These are phyloP conservation scores for Teleogryllus oceanicus DNA, from an alignment of 2,888 invertebrate genomes.

Conservation along the genomic window DNA sequence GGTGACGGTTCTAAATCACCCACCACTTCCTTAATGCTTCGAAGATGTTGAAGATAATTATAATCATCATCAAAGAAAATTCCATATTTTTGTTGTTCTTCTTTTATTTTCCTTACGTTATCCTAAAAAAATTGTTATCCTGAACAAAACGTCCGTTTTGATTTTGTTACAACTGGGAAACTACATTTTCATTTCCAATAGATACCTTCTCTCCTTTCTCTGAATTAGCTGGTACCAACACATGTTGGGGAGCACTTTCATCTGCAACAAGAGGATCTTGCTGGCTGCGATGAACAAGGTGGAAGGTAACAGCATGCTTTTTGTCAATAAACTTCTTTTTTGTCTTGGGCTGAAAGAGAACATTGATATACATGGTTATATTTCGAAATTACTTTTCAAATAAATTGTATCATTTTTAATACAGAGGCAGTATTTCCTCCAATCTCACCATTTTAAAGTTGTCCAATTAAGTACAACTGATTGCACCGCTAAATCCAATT, in stretches of 20 bases:
- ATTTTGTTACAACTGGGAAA: not conserved
- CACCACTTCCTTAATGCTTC: slow-evolving; percentile 49
- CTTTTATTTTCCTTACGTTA: slow-evolving; percentile 55
- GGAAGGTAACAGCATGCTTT: slow-evolving; percentile 86
- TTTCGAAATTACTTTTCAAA: too few relatives aligned
- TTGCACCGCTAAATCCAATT: too few relatives aligned
- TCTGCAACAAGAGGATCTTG: slow-evolving; percentile 87
- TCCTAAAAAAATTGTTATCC: slow-evolving; percentile 37
- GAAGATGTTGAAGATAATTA: slow-evolving; percentile 89
- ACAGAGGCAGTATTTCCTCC: too few relatives aligned
- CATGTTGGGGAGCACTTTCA: slow-evolving; percentile 83
- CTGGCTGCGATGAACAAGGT: slow-evolving; percentile 89
- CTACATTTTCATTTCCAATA: not conserved
- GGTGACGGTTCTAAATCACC: slow-evolving; percentile 41
- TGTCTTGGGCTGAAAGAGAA: slow-evolving; percentile 56
- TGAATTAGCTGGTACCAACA: slow-evolving; percentile 63
- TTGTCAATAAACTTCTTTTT: slow-evolving; percentile 86
- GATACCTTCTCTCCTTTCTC: slow-evolving; percentile 50
- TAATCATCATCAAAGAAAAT: slow-evolving; percentile 93
- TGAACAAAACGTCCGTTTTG: not conserved
- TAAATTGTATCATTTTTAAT: too few relatives aligned
- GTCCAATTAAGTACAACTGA: too few relatives aligned
- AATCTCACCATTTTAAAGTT: too few relatives aligned
- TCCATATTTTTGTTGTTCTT: slow-evolving; percentile 81
- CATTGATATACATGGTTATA: not conserved